phyloP scores from a whole-genome alignment of 1,140 invertebrate species.

The Bombus sibiricus region DNA sequence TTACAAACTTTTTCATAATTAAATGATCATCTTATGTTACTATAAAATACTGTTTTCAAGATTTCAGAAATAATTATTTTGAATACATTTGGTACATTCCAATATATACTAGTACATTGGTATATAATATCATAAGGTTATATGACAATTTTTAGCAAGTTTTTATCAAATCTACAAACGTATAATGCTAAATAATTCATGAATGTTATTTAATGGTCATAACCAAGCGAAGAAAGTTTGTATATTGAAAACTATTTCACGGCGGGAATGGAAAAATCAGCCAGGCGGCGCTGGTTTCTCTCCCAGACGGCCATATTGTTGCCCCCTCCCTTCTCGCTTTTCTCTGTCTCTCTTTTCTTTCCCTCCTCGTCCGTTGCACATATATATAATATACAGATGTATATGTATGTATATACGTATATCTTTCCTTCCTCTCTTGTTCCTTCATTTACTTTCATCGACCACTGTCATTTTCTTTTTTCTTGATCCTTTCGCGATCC shows the following conservation, averaged over 20 bases:
- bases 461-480: slow-evolving; percentile 40
- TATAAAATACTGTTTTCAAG: neutral
- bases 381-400: neutral
- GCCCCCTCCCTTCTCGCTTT: neutral
- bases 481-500: slow-evolving; percentile 54
- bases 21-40: too few relatives aligned
- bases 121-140: neutral
- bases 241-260: slow-evolving; percentile 42
- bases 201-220: neutral
- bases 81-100: too few relatives aligned
- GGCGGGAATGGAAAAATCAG: slow-evolving; percentile 78
- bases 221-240: neutral
- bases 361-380: too few relatives aligned
- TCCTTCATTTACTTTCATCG: slow-evolving; percentile 40
- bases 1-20: neutral
- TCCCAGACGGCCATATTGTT: slow-evolving; percentile 74
- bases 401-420: neutral
- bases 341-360: neutral
- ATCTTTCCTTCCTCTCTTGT: neutral
- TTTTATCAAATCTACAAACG: neutral
- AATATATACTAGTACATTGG: too few relatives aligned
- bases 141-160: neutral
- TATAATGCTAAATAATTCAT: neutral
- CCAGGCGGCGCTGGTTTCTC: slow-evolving; percentile 77
- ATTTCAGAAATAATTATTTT: neutral